A percentile compares a stretch with the other conserved stretches of the same genome.
Conservation (phyloP, 2,113 vertebrate genomes). For the Cephalopterus ornatus region DNA sequence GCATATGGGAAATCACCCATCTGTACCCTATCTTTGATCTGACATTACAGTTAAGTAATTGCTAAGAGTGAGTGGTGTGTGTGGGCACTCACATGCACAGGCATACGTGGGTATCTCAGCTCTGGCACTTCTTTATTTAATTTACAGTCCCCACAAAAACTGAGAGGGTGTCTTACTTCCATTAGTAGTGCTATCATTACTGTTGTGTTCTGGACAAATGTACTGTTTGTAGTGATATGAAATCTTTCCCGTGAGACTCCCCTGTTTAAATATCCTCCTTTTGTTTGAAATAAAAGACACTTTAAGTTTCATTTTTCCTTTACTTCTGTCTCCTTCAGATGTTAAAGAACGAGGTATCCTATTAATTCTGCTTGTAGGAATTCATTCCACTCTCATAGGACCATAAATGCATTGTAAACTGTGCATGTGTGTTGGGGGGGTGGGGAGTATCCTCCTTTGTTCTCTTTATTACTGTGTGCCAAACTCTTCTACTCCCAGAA, state of each 20-base stretch:
- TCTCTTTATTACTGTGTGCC: neutral
- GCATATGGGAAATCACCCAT: neutral
- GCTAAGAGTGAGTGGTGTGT: neutral
- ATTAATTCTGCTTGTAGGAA: conserved; percentile 12
- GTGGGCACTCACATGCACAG: rapidly evolving
- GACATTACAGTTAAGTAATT: neutral
- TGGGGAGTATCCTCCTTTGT: neutral
- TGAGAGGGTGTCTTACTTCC: neutral
- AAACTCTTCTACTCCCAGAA: neutral
- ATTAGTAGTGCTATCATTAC: neutral
- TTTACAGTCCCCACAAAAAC: neutral
- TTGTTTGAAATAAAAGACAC: neutral
- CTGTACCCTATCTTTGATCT: neutral
- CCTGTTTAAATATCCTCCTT: conserved; percentile 16
- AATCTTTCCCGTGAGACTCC: neutral
- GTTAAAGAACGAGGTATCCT: neutral
- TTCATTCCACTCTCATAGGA: neutral
- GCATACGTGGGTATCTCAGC: neutral
- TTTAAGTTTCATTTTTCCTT: conserved; percentile 9
- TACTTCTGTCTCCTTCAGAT: neutral
- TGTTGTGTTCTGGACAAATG: neutral
- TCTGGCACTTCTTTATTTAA: neutral
- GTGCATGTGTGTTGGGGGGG: neutral
- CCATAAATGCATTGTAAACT: neutral
- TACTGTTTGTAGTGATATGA: neutral